Conservation (phyloP, 1,140 invertebrate genomes). For the Orussus abietinus region DNA sequence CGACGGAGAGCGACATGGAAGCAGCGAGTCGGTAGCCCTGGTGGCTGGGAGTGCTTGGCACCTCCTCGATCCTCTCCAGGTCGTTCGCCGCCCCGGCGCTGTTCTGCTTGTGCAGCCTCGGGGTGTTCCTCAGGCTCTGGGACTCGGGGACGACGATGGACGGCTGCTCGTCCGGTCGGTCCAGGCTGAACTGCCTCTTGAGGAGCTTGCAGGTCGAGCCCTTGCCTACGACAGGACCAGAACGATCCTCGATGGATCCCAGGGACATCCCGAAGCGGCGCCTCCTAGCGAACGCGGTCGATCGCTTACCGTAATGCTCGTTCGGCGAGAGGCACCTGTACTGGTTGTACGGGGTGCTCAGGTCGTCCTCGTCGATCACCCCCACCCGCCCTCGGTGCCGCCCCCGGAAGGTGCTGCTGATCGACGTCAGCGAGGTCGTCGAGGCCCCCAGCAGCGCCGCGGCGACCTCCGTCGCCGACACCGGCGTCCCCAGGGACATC, state of each 20-base stretch:
- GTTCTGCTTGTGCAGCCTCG: conserved; percentile 64
- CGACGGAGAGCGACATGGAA: conserved; percentile 50
- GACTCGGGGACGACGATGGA: conserved; percentile 27
- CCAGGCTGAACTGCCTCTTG: conserved; percentile 67
- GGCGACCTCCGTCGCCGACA: conserved; percentile 55
- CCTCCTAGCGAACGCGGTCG: background rate
- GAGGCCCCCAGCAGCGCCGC: conserved; percentile 57
- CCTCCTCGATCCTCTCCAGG: conserved; percentile 68
- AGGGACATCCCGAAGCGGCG: conserved; percentile 15
- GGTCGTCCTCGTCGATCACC: conserved; percentile 58
- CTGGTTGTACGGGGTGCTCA: conserved; percentile 69
- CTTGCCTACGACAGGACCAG: too few species aligned
- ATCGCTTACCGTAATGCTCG: conserved; percentile 48
- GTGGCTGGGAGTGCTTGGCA: conserved; percentile 45
- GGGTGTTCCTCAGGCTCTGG: conserved; percentile 27
- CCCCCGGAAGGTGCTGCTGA: conserved; percentile 37
- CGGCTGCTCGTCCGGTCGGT: conserved; percentile 59
- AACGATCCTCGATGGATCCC: too few species aligned
- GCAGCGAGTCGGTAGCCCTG: conserved; percentile 42
- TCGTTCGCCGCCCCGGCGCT: conserved; percentile 67
- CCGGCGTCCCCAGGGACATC: conserved; percentile 47
- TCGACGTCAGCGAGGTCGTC: conserved; percentile 48
- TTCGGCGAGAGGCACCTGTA: conserved; percentile 70
- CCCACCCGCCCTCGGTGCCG: conserved; percentile 44
- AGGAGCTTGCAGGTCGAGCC: conserved; percentile 57